phyloP scores from a whole-genome alignment of 2,888 invertebrate species.

The Hartigia nigra region DNA sequence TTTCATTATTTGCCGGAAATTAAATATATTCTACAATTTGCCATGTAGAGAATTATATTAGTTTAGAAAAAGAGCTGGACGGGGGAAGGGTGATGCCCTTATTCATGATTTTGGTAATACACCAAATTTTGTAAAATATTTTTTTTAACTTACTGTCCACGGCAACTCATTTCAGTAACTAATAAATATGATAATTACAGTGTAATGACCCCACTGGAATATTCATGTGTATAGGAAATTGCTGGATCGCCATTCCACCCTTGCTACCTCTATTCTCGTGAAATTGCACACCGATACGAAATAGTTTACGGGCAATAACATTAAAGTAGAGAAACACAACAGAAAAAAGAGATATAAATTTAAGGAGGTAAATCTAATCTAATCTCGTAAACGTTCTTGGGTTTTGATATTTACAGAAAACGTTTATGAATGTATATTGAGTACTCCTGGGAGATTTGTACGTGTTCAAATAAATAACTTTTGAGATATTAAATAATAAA shows the following conservation, averaged over 20 bases:
- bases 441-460: no score
- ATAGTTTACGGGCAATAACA: background rate
- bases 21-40: slow-evolving; percentile 21
- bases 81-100: background rate
- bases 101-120: background rate
- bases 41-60: background rate
- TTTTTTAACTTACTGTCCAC: background rate
- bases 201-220: background rate
- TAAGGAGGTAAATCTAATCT: no score
- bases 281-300: background rate
- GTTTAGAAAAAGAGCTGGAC: background rate
- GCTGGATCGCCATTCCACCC: background rate
- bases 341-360: background rate
- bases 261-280: background rate
- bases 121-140: background rate
- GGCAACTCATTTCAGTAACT: background rate
- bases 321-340: background rate
- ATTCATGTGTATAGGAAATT: background rate
- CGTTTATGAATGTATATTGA: no score
- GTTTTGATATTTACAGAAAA: no score
- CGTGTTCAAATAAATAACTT: no score
- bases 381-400: no score
- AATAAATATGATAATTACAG: background rate
- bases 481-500: no score
- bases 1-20: slow-evolving; percentile 20